Conservation (phyloP, 2,113 vertebrate genomes). For the Aplodontia rufa region DNA sequence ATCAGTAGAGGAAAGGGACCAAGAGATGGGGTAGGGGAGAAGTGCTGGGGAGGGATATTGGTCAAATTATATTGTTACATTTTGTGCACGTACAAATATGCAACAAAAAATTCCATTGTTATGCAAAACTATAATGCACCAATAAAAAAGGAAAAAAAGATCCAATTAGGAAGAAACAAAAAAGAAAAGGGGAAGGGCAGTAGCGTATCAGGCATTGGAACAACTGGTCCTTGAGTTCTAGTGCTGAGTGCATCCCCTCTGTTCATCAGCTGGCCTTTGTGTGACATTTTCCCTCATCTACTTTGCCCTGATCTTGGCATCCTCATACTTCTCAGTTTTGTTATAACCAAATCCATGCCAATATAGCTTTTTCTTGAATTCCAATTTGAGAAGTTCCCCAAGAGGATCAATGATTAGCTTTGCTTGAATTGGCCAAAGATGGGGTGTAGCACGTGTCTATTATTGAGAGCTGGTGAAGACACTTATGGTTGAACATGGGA, state of each 20-base stretch:
- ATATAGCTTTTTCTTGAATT: background rate
- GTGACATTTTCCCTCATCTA: background rate
- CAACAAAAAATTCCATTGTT: no score
- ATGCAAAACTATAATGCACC: no score
- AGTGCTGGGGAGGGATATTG: no score
- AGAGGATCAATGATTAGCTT: background rate
- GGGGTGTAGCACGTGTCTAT: background rate
- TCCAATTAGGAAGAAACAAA: no score
- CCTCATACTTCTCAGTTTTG: background rate
- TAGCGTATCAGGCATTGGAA: background rate
- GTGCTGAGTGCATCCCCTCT: background rate
- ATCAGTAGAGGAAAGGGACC: no score
- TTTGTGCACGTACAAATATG: no score
- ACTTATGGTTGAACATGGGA: background rate
- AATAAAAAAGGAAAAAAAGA: no score
- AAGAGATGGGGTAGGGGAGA: no score
- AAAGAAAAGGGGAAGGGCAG: background rate
- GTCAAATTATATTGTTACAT: no score
- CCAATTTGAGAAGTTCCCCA: background rate
- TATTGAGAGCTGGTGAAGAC: background rate
- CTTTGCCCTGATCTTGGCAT: background rate
- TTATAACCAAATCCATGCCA: no score
- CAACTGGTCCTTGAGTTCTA: no score
- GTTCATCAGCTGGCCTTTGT: no score
- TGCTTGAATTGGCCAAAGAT: background rate